phyloP scores from a whole-genome alignment of 2,113 vertebrate genomes.

The Rynchops niger region DNA sequence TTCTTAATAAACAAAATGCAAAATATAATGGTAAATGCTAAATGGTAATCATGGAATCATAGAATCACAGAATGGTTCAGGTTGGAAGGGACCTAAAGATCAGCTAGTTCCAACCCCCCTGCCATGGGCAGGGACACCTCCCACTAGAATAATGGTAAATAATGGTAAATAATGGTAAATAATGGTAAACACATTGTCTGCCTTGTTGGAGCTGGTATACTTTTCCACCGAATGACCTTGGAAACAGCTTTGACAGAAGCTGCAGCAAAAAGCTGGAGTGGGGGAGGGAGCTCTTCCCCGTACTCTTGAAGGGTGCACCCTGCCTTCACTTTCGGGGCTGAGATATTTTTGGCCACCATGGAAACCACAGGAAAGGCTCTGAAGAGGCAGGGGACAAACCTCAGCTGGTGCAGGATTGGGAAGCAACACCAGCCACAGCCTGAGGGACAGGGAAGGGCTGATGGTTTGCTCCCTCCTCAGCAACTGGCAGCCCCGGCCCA shows the following conservation, averaged over 20 bases:
- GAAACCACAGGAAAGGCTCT: neutral
- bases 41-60: neutral
- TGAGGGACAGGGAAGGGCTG: rapidly evolving
- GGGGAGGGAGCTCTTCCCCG: neutral
- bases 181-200: neutral
- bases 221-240: neutral
- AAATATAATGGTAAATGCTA: neutral
- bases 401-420: neutral
- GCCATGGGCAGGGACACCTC: too few species aligned
- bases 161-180: neutral
- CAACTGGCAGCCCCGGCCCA: rapidly evolving
- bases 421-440: neutral
- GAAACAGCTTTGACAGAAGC: neutral
- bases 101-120: too few species aligned
- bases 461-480: neutral
- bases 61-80: too few species aligned
- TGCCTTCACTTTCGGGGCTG: neutral
- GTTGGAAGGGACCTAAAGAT: too few species aligned
- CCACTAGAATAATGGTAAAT: neutral
- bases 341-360: neutral
- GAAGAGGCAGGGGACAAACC: neutral
- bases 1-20: neutral
- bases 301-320: neutral
- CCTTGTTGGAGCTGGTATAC: neutral
- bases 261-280: neutral